Base-by-base conservation (phyloP, 2,888 invertebrate genomes). In the Trachelus troglodyta region DNA sequence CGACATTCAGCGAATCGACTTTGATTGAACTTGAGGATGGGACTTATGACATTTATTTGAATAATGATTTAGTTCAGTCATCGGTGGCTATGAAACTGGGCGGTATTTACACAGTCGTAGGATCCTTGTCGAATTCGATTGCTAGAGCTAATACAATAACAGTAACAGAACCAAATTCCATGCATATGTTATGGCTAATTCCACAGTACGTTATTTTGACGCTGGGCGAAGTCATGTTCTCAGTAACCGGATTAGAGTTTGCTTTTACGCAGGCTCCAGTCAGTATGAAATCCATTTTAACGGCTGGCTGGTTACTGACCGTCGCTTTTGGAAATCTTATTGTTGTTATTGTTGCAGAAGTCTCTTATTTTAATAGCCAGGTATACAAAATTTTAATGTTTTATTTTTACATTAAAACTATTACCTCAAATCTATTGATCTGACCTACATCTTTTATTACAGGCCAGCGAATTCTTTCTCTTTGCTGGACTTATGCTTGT, bases 201-300 rank as follows among this genome's bases (percentile, higher is more conserved):
- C 99, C 99, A 0, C 99, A 99, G 90, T 98, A 98, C 89, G 92
- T 98, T 75, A 93, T 98, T 30, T 96, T 99, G 87, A 98, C 99
- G 0, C 94, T 96, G 87, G 99, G 95, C 0, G 99, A 99, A 92
- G 96, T 99, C 71, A 96, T 99, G 95, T 98, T 98, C 91, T 97
- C 98, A 0, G 96, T 99, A 35, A 98, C 99, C 0, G 99, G 99
- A 0, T 93, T 99, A 34, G 97, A 98, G 90, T 99, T 99, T 92
- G 97, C 98, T 0, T 99, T 98, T 92, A 97, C 98, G 0, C 98
- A 97, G 93, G 97, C 99, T 0, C 98, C 99, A 0, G 90, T 93
- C 9, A 95, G 95, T 82, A 98, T 99, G 98, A 99, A 99, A 92
- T 97, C 98, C 0, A 96, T 99, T 0, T 92, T 99, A 75, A 96